Base-by-base conservation (phyloP, 2,113 vertebrate genomes). In the Eubucco bourcierii region DNA sequence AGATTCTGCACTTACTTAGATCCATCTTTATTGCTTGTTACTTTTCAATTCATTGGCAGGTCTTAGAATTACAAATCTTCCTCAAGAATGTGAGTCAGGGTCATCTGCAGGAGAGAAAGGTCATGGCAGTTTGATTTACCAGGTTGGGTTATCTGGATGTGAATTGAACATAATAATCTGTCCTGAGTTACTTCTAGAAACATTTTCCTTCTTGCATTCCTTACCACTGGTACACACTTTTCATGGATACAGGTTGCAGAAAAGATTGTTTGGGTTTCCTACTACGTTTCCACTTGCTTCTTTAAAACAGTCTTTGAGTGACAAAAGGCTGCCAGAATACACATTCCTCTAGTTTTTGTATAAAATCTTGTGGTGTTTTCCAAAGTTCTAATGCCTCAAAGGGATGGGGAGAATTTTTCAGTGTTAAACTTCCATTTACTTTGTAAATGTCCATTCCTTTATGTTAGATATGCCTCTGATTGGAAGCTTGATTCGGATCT, bases 401-500 rank as follows among this genome's bases (percentile, higher is more conserved):
- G 44, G 14, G 46, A 31, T 63, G 11, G 17, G 7, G 25, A 24
- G 72, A 39, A 74, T 41, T 13, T 64, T 14, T 81, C 27, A 60
- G 7, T 64, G n/a, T 92, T 92, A 56, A 83, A 55, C 8, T 37
- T 88, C 47, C 7, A 9, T 46, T 56, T 93, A 89, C 16, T 68
- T 95, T 20, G 12, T 50, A 50, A 50, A 50, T 52, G 24, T 52
- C 50, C 50, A 52, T 61, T 94, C 44, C 37, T 93, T 55, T 91
- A 13, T 88, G 34, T 93, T 83, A 98, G 98, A 96, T 97, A 93
- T 98, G 93, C 92, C 97, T 70, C 98, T 99, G n/a, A 97, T 99
- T 79, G 98, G 98, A 41, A 98, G 97, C 87, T 87, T 99, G 86
- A 97, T 98, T 93, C 97, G 98, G 71, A 97, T 99, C 66, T 97